phyloP scores from a whole-genome alignment of 1,140 invertebrate species.

The Bombus confusus region DNA sequence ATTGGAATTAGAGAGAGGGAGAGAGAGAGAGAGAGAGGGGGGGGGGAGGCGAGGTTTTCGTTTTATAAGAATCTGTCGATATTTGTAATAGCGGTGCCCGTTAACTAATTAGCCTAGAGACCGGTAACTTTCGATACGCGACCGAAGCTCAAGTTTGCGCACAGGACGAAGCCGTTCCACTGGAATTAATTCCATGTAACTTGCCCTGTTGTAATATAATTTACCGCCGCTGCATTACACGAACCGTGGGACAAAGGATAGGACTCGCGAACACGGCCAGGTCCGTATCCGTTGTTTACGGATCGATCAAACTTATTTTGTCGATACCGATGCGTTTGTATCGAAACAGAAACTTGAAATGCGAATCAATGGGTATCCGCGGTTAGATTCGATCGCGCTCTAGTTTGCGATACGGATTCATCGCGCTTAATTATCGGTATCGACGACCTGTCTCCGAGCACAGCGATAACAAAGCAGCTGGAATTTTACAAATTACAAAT shows the following conservation, averaged over 20 bases:
- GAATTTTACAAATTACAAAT: no score
- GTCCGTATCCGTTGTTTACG: neutral
- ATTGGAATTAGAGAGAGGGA: neutral
- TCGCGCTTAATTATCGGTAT: no score
- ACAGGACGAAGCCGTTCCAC: neutral
- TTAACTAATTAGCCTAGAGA: conserved; percentile 32
- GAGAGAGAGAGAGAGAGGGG: no score
- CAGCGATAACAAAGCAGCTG: no score
- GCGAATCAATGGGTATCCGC: no score
- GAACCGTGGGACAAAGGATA: neutral
- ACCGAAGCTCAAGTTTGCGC: conserved; percentile 25
- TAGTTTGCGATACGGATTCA: no score
- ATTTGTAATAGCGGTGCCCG: conserved; percentile 32
- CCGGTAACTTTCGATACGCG: conserved; percentile 35
- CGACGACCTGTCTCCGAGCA: no score
- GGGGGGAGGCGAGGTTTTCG: neutral
- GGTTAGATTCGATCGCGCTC: no score
- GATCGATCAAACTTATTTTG: neutral
- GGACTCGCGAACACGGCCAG: neutral
- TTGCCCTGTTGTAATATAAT: conserved; percentile 33
- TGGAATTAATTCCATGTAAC: conserved; percentile 38
- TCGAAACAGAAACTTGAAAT: no score
- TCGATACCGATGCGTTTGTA: neutral
- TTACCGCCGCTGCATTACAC: neutral
- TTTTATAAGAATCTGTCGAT: neutral